Conservation (phyloP, 53 echinoderm and acorn worm genomes). For the Antedon mediterranea region DNA sequence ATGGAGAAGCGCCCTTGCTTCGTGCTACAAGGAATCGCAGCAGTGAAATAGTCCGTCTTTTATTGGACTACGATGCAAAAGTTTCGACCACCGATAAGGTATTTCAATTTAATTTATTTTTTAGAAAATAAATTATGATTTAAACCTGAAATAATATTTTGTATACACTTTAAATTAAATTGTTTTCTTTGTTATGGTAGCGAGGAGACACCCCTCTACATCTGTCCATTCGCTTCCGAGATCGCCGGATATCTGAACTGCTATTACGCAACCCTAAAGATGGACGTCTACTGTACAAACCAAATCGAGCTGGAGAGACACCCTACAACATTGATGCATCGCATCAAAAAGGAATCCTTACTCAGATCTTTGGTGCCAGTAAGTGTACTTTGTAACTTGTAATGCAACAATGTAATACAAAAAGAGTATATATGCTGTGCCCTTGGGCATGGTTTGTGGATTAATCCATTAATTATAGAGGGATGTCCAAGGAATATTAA, state of each 20-base stretch:
- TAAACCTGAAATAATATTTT: too few relatives aligned
- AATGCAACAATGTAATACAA: too few relatives aligned
- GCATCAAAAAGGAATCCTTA: slow-evolving; percentile 91
- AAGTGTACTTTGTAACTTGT: too few relatives aligned
- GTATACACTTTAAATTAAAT: too few relatives aligned
- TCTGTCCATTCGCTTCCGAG: slow-evolving; percentile 85
- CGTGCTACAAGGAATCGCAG: slow-evolving; percentile 69
- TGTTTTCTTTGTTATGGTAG: too few relatives aligned
- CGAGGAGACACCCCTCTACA: slow-evolving; percentile 95
- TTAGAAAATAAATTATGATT: too few relatives aligned
- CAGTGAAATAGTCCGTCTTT: slow-evolving; percentile 63
- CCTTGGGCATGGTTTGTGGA: too few relatives aligned
- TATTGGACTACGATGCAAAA: slow-evolving; percentile 88
- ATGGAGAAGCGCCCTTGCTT: slow-evolving; percentile 59
- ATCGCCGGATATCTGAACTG: slow-evolving; percentile 88
- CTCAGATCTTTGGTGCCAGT: slow-evolving; percentile 98
- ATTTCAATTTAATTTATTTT: too few relatives aligned
- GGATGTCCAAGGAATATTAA: too few relatives aligned
- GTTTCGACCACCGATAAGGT: slow-evolving; percentile 93
- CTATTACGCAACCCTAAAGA: slow-evolving; percentile 90
- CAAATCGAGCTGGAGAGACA: slow-evolving; percentile 90
- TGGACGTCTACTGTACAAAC: slow-evolving; percentile 87
- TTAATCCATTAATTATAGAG: too few relatives aligned
- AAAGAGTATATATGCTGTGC: too few relatives aligned
- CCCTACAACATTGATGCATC: slow-evolving; percentile 97